Evolutionary conservation across 1,140 invertebrate genomes (phyloP).

Genomic region (Brachionus calyciflorus): DNA sequence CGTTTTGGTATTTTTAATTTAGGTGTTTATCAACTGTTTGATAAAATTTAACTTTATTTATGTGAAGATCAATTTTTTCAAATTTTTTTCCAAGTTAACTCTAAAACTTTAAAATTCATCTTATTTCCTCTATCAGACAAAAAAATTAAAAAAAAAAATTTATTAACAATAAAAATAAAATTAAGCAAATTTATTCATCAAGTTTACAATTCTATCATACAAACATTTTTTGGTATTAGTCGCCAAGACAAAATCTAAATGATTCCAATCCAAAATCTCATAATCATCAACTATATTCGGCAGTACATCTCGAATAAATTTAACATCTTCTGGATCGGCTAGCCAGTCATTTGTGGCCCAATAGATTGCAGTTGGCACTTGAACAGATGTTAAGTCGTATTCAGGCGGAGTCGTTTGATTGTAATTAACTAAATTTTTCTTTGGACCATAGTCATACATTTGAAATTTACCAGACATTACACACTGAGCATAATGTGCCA

Average conservation of each 20-base stretch:
- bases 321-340: conserved; percentile 67
- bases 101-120: too few species aligned
- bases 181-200: conserved; percentile 19
- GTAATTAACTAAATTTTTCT: conserved; percentile 65
- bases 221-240: conserved; percentile 54
- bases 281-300: conserved; percentile 49
- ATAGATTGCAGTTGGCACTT: conserved; percentile 68
- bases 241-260: conserved; percentile 59
- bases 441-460: conserved; percentile 68
- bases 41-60: too few species aligned
- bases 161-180: background rate
- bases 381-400: conserved; percentile 67
- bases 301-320: conserved; percentile 60
- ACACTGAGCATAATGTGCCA: conserved; percentile 65
- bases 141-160: too few species aligned
- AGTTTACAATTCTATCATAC: conserved; percentile 37
- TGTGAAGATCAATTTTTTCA: too few species aligned
- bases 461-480: conserved; percentile 51
- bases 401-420: conserved; percentile 66
- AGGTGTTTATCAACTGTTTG: too few species aligned
- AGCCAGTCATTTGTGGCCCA: conserved; percentile 72
- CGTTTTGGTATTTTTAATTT: too few species aligned
- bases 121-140: too few species aligned
- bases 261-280: conserved; percentile 52
- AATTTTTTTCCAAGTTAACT: too few species aligned